phyloP scores from a whole-genome alignment of 2,797 vertebrate genomes.

The Salmo trutta region DNA sequence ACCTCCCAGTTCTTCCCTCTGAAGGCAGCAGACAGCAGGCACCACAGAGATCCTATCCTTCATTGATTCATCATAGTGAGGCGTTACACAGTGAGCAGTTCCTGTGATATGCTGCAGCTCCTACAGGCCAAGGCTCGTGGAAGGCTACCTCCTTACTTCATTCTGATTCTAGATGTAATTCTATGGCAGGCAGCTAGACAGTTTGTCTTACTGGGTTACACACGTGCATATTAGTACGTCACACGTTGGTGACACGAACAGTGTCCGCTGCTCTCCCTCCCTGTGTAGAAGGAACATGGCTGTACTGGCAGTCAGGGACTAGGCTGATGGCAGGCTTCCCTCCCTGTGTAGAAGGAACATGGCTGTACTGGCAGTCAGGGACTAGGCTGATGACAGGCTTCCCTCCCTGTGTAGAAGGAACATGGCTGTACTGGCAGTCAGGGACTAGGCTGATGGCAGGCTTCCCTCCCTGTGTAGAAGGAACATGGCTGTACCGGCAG shows the following conservation, averaged over 20 bases:
- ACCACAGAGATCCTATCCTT: not conserved
- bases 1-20: not conserved
- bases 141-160: no score
- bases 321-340: no score
- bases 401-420: constrained; percentile 17
- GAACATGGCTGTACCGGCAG: constrained; percentile 26
- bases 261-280: constrained; percentile 1
- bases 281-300: no score
- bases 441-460: constrained; percentile 21
- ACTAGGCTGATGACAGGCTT: no score
- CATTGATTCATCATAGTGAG: not conserved
- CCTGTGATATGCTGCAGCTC: no score
- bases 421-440: constrained; percentile 28
- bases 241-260: constrained; percentile 37
- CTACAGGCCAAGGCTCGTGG: no score
- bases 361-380: no score
- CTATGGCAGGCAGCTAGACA: not conserved
- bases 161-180: not conserved
- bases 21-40: not conserved
- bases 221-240: constrained; percentile 9
- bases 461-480: constrained; percentile 22
- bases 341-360: no score
- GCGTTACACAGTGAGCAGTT: not conserved
- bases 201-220: not conserved
- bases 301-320: no score